Percentiles rank a stretch among this genome's conserved stretches.
Conservation (phyloP, 2,888 invertebrate species). For the Corythucha ciliata region DNA sequence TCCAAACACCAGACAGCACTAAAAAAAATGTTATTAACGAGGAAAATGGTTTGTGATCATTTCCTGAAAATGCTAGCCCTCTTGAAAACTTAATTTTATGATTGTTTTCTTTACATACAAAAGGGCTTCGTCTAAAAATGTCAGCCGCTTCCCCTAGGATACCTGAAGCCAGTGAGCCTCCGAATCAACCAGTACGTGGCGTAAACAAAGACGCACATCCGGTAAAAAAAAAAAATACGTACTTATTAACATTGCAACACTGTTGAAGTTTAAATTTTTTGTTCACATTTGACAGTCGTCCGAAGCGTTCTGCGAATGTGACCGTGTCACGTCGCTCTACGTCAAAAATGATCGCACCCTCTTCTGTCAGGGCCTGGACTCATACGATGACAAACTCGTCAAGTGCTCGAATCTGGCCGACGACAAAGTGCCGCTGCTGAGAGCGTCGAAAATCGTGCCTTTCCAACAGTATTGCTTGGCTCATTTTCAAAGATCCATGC, state of each 20-base stretch:
- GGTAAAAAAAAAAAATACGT: background rate
- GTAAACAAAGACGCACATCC: too few species aligned
- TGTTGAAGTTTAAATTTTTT: background rate
- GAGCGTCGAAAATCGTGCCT: slow-evolving; percentile 53
- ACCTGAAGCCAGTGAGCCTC: too few species aligned
- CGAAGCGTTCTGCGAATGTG: slow-evolving; percentile 35
- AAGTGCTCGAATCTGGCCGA: slow-evolving; percentile 68
- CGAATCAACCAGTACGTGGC: too few species aligned
- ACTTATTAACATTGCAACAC: background rate
- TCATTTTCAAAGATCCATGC: slow-evolving; percentile 62
- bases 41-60: too few species aligned
- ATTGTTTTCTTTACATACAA: too few species aligned
- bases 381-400: slow-evolving; percentile 61
- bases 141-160: too few species aligned
- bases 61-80: too few species aligned
- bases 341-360: slow-evolving; percentile 2
- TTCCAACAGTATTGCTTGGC: slow-evolving; percentile 69
- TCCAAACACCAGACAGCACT: too few species aligned
- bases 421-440: slow-evolving; percentile 51
- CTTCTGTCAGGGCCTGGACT: slow-evolving; percentile 63
- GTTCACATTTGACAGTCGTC: slow-evolving; percentile 4
- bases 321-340: slow-evolving; percentile 37
- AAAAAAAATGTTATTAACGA: too few species aligned
- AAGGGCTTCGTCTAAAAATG: too few species aligned
- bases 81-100: too few species aligned